phyloP scores from a whole-genome alignment of 2,113 vertebrate genomes.

The Girardinichthys multiradiatus region DNA sequence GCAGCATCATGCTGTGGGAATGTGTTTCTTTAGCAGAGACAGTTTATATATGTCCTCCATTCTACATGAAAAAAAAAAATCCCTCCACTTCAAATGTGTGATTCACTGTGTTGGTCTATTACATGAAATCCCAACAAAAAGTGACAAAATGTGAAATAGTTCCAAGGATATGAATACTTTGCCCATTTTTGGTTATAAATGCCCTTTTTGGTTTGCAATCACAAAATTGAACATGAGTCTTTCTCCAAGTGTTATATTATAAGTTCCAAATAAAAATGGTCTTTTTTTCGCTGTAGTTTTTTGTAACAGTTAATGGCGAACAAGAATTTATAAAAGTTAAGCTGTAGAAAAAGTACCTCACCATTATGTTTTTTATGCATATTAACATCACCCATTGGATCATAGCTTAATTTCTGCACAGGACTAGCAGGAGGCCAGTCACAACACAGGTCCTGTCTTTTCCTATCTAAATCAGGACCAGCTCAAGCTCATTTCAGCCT shows the following conservation, averaged over 20 bases:
- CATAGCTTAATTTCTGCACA: conserved; percentile 67
- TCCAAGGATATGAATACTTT: not conserved
- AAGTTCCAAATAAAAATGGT: conserved; percentile 5
- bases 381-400: conserved; percentile 47
- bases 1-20: not conserved
- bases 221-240: conserved; percentile 46
- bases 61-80: no score
- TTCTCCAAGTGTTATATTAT: conserved; percentile 79
- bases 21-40: not conserved
- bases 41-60: no score
- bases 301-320: conserved; percentile 29
- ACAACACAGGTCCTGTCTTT: conserved; percentile 34
- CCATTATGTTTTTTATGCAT: conserved; percentile 35
- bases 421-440: conserved; percentile 41
- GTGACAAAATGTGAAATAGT: not conserved
- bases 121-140: not conserved
- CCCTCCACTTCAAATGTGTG: not conserved
- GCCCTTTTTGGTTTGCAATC: conserved; percentile 8
- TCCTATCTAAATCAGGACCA: conserved; percentile 52
- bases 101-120: not conserved
- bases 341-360: conserved; percentile 72
- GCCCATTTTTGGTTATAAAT: not conserved
- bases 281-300: conserved; percentile 34
- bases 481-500: conserved; percentile 57
- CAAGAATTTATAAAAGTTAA: conserved; percentile 5